Conservation (phyloP, 2,888 invertebrate species). For the Glaucopsyche alexis region DNA sequence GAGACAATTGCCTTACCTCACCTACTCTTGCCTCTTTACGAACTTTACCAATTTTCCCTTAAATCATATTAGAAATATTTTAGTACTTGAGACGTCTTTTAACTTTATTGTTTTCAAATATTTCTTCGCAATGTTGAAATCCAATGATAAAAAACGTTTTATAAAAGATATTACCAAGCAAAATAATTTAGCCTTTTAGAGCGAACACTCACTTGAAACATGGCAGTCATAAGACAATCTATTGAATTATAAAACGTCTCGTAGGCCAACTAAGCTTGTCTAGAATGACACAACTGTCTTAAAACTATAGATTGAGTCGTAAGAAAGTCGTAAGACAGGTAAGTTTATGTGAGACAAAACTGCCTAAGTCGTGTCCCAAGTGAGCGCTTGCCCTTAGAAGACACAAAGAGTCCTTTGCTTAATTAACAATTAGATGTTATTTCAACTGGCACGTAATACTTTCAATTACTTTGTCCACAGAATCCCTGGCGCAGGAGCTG, state of each 20-base stretch:
- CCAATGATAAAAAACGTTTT: slow-evolving; percentile 26
- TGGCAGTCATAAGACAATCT: no score
- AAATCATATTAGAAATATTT: slow-evolving; percentile 74
- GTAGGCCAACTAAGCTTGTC: no score
- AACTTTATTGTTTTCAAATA: slow-evolving; percentile 29
- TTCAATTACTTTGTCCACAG: slow-evolving; percentile 76
- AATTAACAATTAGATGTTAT: not conserved
- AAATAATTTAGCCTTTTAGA: no score
- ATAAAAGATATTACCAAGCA: not conserved
- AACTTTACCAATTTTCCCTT: slow-evolving; percentile 78
- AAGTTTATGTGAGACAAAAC: no score
- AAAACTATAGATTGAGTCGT: no score
- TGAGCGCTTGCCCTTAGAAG: no score
- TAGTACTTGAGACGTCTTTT: slow-evolving; percentile 59
- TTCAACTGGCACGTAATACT: not conserved
- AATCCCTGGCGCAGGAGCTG: slow-evolving; percentile 91
- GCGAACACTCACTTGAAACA: no score
- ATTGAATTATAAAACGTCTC: no score
- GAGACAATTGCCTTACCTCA: slow-evolving; percentile 81
- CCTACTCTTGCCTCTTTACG: slow-evolving; percentile 76
- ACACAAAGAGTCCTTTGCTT: no score
- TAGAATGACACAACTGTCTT: no score
- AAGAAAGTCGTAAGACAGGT: no score
- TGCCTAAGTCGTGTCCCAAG: no score
- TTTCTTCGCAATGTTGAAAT: slow-evolving; percentile 60